Percentiles rank a stretch among this genome's conserved stretches.
Conservation (phyloP, 2,888 invertebrate species). For the Papilio demoleus region DNA sequence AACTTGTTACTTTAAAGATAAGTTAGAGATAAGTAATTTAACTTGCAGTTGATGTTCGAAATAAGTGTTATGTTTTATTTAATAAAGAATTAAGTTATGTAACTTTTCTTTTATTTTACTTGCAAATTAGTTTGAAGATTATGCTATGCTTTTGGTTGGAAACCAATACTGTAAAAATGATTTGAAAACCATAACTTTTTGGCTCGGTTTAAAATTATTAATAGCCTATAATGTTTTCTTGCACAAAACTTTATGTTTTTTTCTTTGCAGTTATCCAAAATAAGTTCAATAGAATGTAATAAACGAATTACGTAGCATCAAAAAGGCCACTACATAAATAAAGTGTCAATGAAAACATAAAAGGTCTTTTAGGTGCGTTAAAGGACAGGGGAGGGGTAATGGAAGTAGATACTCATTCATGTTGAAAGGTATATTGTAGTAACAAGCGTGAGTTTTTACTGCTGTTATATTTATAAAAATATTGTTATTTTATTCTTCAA, state of each 20-base stretch:
- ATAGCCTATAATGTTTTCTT: no score
- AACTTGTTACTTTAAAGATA: slow-evolving; percentile 58
- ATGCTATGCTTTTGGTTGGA: no score
- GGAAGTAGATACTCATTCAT: slow-evolving; percentile 28
- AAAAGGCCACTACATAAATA: slow-evolving; percentile 24
- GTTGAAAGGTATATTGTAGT: background rate
- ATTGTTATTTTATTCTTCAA: background rate
- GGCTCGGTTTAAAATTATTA: no score
- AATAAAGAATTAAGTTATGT: slow-evolving; percentile 33
- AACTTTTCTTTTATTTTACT: background rate
- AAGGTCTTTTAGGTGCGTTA: background rate
- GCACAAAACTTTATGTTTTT: no score
- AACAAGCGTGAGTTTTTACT: background rate
- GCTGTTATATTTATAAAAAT: background rate
- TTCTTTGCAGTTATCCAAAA: no score
- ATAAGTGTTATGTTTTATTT: slow-evolving; percentile 38
- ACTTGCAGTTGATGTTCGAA: slow-evolving; percentile 43
- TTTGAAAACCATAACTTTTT: no score
- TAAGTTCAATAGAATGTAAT: background rate
- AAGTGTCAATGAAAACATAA: slow-evolving; percentile 3
- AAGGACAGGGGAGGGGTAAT: slow-evolving; percentile 18
- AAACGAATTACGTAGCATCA: background rate
- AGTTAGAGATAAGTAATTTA: slow-evolving; percentile 42
- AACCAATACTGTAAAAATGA: background rate
- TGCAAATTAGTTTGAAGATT: no score